Percentiles rank a stretch among this genome's conserved stretches.
These are phyloP conservation scores for Prostheceraeus crozeri DNA, from an alignment of 2,888 invertebrate species.

Conservation along the genomic window DNA sequence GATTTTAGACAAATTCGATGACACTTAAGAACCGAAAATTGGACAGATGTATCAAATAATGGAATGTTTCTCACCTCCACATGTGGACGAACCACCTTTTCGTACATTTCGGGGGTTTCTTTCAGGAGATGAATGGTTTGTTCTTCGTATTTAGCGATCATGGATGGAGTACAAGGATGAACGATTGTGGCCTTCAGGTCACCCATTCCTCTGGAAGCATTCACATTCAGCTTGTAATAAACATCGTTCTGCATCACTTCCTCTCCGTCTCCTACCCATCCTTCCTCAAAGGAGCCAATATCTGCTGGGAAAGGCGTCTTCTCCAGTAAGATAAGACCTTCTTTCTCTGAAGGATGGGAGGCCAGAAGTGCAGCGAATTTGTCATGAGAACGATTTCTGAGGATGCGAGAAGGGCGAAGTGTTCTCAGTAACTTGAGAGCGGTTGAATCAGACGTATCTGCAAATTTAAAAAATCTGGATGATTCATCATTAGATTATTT, in stretches of 20 bases:
- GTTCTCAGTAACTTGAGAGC: too few species aligned
- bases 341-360: too few species aligned
- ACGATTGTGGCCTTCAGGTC: constrained; percentile 69
- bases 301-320: constrained; percentile 1
- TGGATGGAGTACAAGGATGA: constrained; percentile 84
- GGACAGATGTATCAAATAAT: too few species aligned
- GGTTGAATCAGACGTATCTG: too few species aligned
- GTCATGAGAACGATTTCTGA: too few species aligned
- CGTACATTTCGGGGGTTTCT: constrained; percentile 76
- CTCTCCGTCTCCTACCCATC: background rate
- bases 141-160: constrained; percentile 73
- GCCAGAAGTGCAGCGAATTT: too few species aligned
- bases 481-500: too few species aligned
- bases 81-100: constrained; percentile 69
- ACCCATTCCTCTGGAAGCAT: background rate
- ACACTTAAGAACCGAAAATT: too few species aligned
- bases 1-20: too few species aligned
- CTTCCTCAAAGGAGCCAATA: background rate
- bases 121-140: constrained; percentile 69
- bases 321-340: background rate
- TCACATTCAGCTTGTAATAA: constrained; percentile 31
- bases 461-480: too few species aligned
- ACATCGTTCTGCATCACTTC: constrained; percentile 37
- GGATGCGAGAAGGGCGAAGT: too few species aligned
- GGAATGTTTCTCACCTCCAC: constrained; percentile 62